Conservation (phyloP, 1,140 invertebrate species). For the Drosophila pseudoobscura region DNA sequence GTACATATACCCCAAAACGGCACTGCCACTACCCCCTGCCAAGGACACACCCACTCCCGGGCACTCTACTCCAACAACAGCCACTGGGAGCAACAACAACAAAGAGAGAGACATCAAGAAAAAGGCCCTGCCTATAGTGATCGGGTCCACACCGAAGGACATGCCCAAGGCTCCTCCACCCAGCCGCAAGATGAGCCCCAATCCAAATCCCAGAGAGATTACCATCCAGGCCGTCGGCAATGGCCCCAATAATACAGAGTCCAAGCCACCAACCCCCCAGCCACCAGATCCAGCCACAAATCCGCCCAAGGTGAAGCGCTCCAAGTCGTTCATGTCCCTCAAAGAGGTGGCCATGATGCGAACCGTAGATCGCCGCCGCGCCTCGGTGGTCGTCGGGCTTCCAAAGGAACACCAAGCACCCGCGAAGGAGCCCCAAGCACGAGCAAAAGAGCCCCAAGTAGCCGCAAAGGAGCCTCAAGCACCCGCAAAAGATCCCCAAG, state of each 20-base stretch:
- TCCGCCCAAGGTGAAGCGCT: conserved; percentile 45
- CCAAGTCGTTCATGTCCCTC: conserved; percentile 53
- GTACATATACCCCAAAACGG: conserved; percentile 9
- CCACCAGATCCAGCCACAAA: background rate
- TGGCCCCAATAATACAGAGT: background rate
- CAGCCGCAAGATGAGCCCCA: conserved; percentile 23
- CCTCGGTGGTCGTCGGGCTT: conserved; percentile 73
- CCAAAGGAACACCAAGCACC: background rate
- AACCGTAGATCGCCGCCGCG: conserved; percentile 29
- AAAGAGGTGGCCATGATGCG: conserved; percentile 13
- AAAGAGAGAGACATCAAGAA: background rate
- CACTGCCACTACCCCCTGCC: background rate
- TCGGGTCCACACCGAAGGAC: conserved; percentile 6
- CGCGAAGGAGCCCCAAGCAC: too few relatives aligned
- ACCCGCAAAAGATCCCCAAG: too few relatives aligned
- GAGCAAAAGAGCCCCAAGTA: too few relatives aligned
- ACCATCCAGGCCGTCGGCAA: background rate
- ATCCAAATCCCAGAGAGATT: background rate
- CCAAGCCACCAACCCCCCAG: background rate
- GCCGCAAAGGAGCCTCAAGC: too few relatives aligned
- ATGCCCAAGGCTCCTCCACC: background rate
- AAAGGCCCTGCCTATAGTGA: conserved; percentile 2
- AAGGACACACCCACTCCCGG: background rate
- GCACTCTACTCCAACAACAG: background rate
- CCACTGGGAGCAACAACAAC: background rate